Conservation (phyloP, 2,888 invertebrate species). For the Pandemis heparana region DNA sequence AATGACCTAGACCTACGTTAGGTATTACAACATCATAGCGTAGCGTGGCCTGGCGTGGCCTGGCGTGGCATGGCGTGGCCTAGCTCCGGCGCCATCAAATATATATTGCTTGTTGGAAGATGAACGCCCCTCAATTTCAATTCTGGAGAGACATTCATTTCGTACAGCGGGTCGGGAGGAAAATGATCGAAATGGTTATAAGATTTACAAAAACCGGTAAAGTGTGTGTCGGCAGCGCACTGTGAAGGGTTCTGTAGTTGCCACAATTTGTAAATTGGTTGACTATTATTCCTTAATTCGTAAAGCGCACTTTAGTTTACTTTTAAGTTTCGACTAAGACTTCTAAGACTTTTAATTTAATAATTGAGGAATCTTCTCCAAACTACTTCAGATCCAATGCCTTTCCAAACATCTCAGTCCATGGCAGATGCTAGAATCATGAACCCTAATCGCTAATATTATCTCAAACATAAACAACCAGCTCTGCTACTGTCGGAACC, state of each 20-base stretch:
- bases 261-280: too few species aligned
- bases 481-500: background rate
- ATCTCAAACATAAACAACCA: background rate
- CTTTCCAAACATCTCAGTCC: background rate
- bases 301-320: too few species aligned
- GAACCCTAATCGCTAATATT: background rate
- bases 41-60: too few species aligned
- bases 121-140: conserved; percentile 1
- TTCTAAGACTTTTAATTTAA: too few species aligned
- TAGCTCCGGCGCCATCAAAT: background rate
- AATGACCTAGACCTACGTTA: background rate
- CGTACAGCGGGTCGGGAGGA: background rate
- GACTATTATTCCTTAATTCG: too few species aligned
- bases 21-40: background rate
- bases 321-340: too few species aligned
- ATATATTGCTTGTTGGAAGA: background rate
- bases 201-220: background rate
- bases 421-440: background rate
- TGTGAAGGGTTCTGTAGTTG: too few species aligned
- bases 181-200: background rate
- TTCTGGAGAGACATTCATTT: background rate
- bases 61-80: too few species aligned
- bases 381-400: too few species aligned
- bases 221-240: too few species aligned
- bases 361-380: too few species aligned